Evolutionary conservation across 2,888 invertebrate genomes (phyloP), one percentile per base, ranked within the genome.

Genomic region (Drosophila gaucha): DNA sequence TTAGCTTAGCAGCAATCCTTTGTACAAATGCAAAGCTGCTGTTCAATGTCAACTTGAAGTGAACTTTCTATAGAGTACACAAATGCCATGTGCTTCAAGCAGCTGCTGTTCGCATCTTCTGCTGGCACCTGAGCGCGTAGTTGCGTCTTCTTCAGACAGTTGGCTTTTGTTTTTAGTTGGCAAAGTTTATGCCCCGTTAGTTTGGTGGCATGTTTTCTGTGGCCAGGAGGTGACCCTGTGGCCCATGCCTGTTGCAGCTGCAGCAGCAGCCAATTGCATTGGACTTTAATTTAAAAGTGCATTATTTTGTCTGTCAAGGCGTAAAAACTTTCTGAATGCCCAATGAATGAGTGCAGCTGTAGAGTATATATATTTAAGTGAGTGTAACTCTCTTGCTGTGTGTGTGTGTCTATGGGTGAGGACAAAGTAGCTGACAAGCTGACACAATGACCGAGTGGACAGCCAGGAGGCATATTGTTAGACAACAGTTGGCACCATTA

Each of bases 401-500:
- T 16, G 2, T 12, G 31, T 31, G 9, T 14, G 8, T 18, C 26
- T 28, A 28, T 33, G 36, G 18, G 51, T 54, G 50, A 16, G 44
- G 16, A 68, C 47, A 58, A 66, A 58, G 56, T 36, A 51, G 57
- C 59, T 74, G 69, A 67, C 79, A 67, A 67, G 56, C 67, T 77
- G 80, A 77, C 79, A 77, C 77, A 79, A 79, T 77, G 77, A 77
- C 77, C 77, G 77, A 79, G 79, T 79, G 63, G 62, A 35, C 30
- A 16, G 49, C 47, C 47, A 50, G 30, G 16, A 51, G 63, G 78
- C 67, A 46, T 69, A 70, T 78, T 76, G 78, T 78, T 76, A 57
- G 74, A 76, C 78, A 78, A 70, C 74, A 78, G 78, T 75, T 78
- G 75, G 76, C 80, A 75, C 80, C 72, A 77, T 79, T 79, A 79